Base-by-base conservation (phyloP, 1,140 invertebrate species). In the Macrotrachela quadricornifera region DNA sequence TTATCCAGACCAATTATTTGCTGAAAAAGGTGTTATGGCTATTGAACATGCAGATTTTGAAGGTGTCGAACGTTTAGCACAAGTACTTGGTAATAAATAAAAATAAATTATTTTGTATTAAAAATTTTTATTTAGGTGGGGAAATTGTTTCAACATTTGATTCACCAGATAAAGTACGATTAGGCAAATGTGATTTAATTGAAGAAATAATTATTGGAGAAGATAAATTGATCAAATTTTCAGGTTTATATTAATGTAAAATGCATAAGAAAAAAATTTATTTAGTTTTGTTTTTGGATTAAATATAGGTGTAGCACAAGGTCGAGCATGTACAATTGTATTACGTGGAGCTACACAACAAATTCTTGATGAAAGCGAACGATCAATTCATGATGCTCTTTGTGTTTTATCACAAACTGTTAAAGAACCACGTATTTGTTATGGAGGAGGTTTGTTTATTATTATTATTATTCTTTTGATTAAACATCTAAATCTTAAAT, bases 31-130 rank as follows among this genome's bases (percentile, higher is more conserved):
- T 54, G 78, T 99, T 1, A 97, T 99, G 92, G 90, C 92, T 0
- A 99, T 99, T 65, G 94, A 99, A 66, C 94, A 99, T 72, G 92
- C 94, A 11, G 94, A 99, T 68, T 99, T 99, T 69, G 91, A 97
- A 73, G 94, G 94, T 46, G 92, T 99, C 63, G 92, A 99, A 69
- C 76, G 91, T 58, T 72, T 97, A 16, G 88, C 90, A 41, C 76
- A 97, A 9, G 94, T 97, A 1, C 92, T 90, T 60, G 91, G 75
- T 72, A 48, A 47, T 57, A 52, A 50, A 16, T 54, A 14, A 14
- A 3, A 6, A 4, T 39, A 12, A 45, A 18, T 4, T 3, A 50
- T 4, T 14, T 2, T 50, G 21, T 10, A 52, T 40, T 38, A 6
- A 18, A 15, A 50, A 18, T 57, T 62, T 30, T 56, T 70, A 74